Evolutionary conservation across 64 coral and sea anemone genomes (phyloP).

Genomic region (Stichodactyla mertensii): DNA sequence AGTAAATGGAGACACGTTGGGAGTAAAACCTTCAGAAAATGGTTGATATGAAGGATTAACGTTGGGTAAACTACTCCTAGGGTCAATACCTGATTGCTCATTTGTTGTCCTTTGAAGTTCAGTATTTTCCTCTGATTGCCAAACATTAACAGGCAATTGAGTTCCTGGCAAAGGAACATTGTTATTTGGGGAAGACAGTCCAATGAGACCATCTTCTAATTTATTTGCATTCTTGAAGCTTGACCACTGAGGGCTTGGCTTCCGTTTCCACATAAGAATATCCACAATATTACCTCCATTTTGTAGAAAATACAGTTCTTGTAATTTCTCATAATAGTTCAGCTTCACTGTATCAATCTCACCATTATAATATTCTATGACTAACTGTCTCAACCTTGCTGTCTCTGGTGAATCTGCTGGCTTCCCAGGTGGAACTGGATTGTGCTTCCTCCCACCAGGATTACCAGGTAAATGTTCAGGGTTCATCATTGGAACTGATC

Average conservation of each 20-base stretch:
- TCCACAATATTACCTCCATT: constrained; percentile 89
- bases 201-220: constrained; percentile 77
- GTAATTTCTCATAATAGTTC: constrained; percentile 83
- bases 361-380: constrained; percentile 81
- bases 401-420: constrained; percentile 66
- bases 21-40: constrained; percentile 70
- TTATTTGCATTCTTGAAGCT: constrained; percentile 63
- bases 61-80: constrained; percentile 12
- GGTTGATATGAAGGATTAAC: constrained; percentile 62
- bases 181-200: neutral
- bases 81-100: constrained; percentile 80
- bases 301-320: constrained; percentile 97
- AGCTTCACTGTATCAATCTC: constrained; percentile 76
- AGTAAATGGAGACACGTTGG: constrained; percentile 95
- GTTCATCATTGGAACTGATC: constrained; percentile 26
- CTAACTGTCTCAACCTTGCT: constrained; percentile 60
- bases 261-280: constrained; percentile 75
- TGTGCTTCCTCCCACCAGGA: constrained; percentile 35
- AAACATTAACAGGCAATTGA: neutral
- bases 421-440: constrained; percentile 28
- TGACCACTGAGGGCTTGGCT: constrained; percentile 60
- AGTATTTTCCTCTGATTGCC: neutral
- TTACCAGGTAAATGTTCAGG: constrained; percentile 13
- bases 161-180: neutral
- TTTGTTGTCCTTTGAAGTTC: constrained; percentile 13